A percentile compares a stretch with the other conserved stretches of the same genome.
Evolutionary conservation across 2,888 invertebrate genomes (phyloP).

Genomic region (Eugnorisma glareosa): DNA sequence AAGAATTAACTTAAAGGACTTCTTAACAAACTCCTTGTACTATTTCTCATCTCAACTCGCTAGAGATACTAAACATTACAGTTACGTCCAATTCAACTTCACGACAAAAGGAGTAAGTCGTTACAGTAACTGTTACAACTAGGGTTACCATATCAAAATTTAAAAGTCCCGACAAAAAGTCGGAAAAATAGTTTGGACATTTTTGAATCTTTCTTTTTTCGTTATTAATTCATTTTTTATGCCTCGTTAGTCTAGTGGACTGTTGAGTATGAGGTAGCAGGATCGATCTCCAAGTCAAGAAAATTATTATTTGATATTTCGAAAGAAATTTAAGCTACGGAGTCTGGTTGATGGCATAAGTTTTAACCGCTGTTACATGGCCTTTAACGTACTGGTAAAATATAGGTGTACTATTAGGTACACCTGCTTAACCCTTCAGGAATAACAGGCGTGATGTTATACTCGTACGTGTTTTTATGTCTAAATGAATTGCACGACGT

Average conservation of each 20-base stretch:
- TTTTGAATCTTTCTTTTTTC: neutral
- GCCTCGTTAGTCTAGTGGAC: neutral
- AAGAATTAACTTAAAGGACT: neutral
- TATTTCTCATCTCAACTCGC: neutral
- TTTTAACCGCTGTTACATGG: neutral
- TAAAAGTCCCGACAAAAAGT: neutral
- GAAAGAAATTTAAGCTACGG: no score
- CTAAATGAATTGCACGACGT: neutral
- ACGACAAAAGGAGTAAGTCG: conserved; percentile 23
- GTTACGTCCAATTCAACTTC: conserved; percentile 30
- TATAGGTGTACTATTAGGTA: neutral
- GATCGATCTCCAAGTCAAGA: neutral
- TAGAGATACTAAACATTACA: conserved; percentile 4
- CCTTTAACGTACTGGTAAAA: neutral
- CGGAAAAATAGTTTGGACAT: neutral
- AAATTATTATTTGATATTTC: neutral
- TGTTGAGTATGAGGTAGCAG: neutral
- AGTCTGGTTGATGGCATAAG: neutral
- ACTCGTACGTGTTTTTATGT: neutral
- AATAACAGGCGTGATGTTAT: neutral
- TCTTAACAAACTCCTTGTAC: conserved; percentile 9
- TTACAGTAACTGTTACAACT: neutral
- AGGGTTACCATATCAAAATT: neutral
- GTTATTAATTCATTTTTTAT: neutral
- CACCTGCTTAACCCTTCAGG: neutral